Evolutionary conservation across 2,113 vertebrate genomes (phyloP), one percentile per base, ranked within the genome.

Genomic region (Stigmatopora argus): DNA sequence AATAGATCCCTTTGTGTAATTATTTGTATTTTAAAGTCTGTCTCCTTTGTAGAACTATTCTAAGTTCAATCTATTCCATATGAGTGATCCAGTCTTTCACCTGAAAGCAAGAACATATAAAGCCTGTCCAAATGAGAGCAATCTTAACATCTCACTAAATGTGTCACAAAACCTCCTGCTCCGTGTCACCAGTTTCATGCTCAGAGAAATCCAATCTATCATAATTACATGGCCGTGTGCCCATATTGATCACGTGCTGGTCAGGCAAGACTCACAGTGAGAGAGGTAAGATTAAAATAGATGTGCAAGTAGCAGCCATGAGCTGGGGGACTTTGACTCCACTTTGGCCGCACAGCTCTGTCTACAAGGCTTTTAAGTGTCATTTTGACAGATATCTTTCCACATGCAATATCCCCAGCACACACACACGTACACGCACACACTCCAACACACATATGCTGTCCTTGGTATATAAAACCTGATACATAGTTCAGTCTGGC

Each of bases 211-310:
- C 76, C 83, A 75, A 87, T 89, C 81, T 79, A 85, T 89, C 88
- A 87, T 87, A 85, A 88, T 89, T 88, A 88, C 79, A 87, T 80
- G 84, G 75, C 79, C 66, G 84, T 75, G 83, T 85, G 86, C 84
- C 65, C 80, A 61, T 86, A 89, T 89, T 86, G 86, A 89, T 89
- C 86, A 86, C 78, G 78, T 81, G 86, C 85, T 86, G 87, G 81
- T 82, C 85, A 78, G 82, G 79, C 85, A 82, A 73, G 78, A 78
- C 80, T 82, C 85, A 85, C 86, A 84, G 81, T 75, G 81, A 83
- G 77, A 77, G 61, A 77, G 61, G 78, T 14, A 3, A 53, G 88
- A 89, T 88, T 84, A 83, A 86, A 88, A 87, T 83, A 88, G 86
- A 88, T 88, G 88, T 86, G 72, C 57, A 80, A 77, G 79, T 51